Evolutionary conservation across 2,113 vertebrate genomes (phyloP), one percentile per base, ranked within the genome.

Genomic region (Nothoprocta perdicaria): DNA sequence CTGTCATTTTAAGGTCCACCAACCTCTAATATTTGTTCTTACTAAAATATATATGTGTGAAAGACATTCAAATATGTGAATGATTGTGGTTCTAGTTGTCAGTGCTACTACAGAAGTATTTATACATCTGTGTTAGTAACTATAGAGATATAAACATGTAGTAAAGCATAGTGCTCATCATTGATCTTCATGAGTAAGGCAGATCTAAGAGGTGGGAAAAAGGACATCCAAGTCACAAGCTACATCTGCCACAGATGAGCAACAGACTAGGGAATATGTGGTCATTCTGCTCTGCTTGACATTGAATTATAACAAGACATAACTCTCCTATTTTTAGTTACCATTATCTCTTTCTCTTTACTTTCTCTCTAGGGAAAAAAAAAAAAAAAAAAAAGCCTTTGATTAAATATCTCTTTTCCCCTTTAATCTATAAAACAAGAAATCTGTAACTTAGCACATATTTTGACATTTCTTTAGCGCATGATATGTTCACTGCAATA

Each of bases 321-420:
- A 50, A 90, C 0, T 1, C 4, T 81, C 14, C 7, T 5, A 31
- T 27, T n/a, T 58, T 9, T 40, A 9, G 27, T 17, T 10, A 29
- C 45, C 2, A 38, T 62, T 52, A 0, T 60, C 5, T 45, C 33
- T 45, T 14, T 7, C 24, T 75, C 2, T 4, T 74, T 83, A 38
- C 1, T 1, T 35, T 2, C 10, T 12, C 5, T 4, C 7, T 40
- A 46, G 46, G 35, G 35, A 8, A 46, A 29, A 41, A 87, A 19
- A 76, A 65, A 22, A 8, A 46, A 29, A 41, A 87, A 19, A 76
- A 65, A 22, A 43, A 57, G 60, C 33, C 4, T 53, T 61, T 75
- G 2, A 3, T 76, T 52, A 43, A 82, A 57, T 8, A 86, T 3
- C 1, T 76, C 3, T 40, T 68, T 35, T 0, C 1, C 12, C 3